These are phyloP conservation scores for Etheostoma nigrum DNA, from an alignment of 2,797 vertebrate genomes.

Conservation along the genomic window DNA sequence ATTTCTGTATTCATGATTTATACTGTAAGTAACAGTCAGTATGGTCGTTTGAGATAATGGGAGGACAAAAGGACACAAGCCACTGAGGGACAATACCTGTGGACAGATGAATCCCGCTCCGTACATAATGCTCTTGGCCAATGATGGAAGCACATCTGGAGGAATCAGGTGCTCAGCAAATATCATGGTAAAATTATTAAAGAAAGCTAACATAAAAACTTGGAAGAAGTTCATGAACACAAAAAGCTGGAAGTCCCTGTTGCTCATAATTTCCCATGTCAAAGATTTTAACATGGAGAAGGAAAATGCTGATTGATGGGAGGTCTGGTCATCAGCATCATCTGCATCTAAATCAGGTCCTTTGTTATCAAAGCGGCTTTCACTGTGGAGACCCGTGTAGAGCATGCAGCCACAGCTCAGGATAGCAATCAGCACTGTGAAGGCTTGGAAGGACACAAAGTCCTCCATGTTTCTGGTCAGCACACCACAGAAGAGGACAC, in stretches of 20 bases:
- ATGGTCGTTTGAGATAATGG: not conserved
- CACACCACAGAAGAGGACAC: constrained; percentile 91
- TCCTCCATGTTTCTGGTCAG: constrained; percentile 90
- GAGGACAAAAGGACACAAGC: not conserved
- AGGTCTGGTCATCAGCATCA: not conserved
- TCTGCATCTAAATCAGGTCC: not conserved
- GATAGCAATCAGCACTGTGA: constrained; percentile 78
- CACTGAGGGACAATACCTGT: constrained; percentile 83
- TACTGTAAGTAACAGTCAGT: not conserved
- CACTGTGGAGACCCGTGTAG: constrained; percentile 86
- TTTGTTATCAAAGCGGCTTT: constrained; percentile 83
- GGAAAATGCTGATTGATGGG: constrained; percentile 68
- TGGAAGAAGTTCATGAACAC: constrained; percentile 94
- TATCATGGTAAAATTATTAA: constrained; percentile 94
- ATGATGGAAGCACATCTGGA: constrained; percentile 84
- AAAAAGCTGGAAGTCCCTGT: constrained; percentile 90
- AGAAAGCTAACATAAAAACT: constrained; percentile 91
- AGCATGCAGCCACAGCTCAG: constrained; percentile 88
- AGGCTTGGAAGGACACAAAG: constrained; percentile 86
- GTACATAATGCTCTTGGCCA: constrained; percentile 90
- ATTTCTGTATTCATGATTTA: not conserved
- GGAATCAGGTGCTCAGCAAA: constrained; percentile 92
- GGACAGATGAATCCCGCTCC: constrained; percentile 94
- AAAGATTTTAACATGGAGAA: constrained; percentile 79
- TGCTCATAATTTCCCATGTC: constrained; percentile 88